Base-by-base conservation (phyloP, 2,888 invertebrate species). In the Parochlus steinenii region DNA sequence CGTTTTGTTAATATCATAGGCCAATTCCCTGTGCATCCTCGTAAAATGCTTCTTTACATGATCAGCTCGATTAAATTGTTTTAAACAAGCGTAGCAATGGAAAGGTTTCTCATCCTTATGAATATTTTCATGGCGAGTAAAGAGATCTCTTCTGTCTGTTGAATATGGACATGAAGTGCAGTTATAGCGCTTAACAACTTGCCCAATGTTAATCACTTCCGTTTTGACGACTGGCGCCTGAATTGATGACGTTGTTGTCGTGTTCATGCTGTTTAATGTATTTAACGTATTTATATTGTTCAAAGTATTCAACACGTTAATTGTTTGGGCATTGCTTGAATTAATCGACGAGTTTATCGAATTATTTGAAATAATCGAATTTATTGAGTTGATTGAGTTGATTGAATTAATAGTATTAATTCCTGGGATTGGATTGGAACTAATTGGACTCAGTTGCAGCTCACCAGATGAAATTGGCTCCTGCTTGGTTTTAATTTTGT, bases 41-140 rank as follows among this genome's bases (percentile, higher is more conserved):
- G 86, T 63, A 50, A 89, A 89, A 57, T 90, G 89, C 51, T 90
- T 90, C 59, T 90, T 90, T 29, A 90, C 89, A 54, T 90, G 89
- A 58, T 90, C 89, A 24, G 89, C 89, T 33, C 89, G 69, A 58
- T 89, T 90, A 62, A 90, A 90, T 55, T 87, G 85, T 58, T 89
- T 87, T 53, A 79, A 74, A 53, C 89, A 89, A 20, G 87, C 76
- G 55, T 89, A 89, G 57, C 89, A 90, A 53, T 87, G 85, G 55
- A 89, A 90, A 5, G 89, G 89, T 54, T 90, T 89, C 54, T 89
- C 87, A 54, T 86, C 86, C 46, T 86, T 73, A 54, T 90, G 90
- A 43, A 89, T 90, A 55, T 87, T 89, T 61, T 89, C 87, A 57
- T 90, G 89, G 22, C 89, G 71, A 25, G 86, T 86, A 58, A 81